Base-by-base conservation (phyloP, 2,888 invertebrate species). In the Melanotus villosus region DNA sequence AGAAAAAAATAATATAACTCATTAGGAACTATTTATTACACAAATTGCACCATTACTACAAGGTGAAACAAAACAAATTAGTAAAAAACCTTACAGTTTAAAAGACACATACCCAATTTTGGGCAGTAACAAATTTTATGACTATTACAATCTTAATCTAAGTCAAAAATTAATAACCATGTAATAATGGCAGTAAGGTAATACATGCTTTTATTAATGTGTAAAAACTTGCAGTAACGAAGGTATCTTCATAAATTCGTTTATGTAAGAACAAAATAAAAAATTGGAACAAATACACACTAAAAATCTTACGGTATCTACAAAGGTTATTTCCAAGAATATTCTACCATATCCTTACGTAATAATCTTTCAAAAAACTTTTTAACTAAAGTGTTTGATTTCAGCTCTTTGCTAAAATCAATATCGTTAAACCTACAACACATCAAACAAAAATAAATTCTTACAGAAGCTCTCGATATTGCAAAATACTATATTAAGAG, bases 11-110 rank as follows among this genome's bases (percentile, higher is more conserved):
- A 66, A 66, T 16, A 59, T 63, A 65, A 63, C 41, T 57, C 30
- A 58, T 71, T 75, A 74, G 75, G 74, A 75, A 74, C 74, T 75
- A 68, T 75, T 73, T 75, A 75, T 75, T 75, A 75, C 72, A 73
- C 68, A 74, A 74, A 75, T 75, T 75, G 75, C 75, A 75, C 75
- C 75, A 70, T 68, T 64, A 70, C 70, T 73, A 75, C 69, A 73
- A 75, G 72, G 71, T 73, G 71, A 65, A 72, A 71, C 66, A 73
- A 67, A 71, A 41, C 41, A 41, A 41, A 41, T 14, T 5, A 18
- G 9, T 41, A 18, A 14, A 18, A 41, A 1, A 41, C 41, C 12
- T 18, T 12, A 38, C 41, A 41, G 12, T 38, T 38, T 12, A 38
- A 32, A 38, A 38, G 14, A 41, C 41, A 41, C 14, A 7, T 9